Percentiles rank a stretch among this genome's conserved stretches.
Conservation (phyloP, 1,140 invertebrate species). For the Ips typographus region DNA sequence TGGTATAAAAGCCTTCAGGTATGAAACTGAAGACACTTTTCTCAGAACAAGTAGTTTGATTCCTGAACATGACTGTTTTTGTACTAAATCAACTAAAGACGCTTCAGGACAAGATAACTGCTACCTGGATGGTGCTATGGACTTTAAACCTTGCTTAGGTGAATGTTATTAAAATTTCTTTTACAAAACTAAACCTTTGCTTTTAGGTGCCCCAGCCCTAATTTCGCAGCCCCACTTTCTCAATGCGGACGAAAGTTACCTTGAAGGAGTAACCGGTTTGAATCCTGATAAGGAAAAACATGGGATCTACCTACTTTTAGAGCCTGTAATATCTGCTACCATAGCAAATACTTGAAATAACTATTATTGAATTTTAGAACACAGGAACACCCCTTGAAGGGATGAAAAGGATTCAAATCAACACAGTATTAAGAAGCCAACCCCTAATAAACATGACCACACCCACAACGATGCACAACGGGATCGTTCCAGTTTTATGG, state of each 20-base stretch:
- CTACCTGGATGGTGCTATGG: constrained; percentile 41
- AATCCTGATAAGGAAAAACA: constrained; percentile 37
- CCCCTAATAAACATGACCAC: constrained; percentile 2
- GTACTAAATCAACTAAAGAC: constrained; percentile 37
- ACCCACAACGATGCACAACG: constrained; percentile 29
- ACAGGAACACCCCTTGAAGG: constrained; percentile 42
- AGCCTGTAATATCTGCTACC: constrained; percentile 40
- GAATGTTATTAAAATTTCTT: constrained; percentile 14
- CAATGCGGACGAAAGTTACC: constrained; percentile 41
- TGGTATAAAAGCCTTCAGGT: constrained; percentile 39
- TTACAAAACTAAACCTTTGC: constrained; percentile 20
- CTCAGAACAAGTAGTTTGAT: constrained; percentile 22
- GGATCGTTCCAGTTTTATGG: constrained; percentile 42
- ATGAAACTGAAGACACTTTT: constrained; percentile 24
- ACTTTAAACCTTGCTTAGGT: constrained; percentile 44
- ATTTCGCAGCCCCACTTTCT: constrained; percentile 46
- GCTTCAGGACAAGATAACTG: constrained; percentile 36
- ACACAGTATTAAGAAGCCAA: constrained; percentile 36
- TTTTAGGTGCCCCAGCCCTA: constrained; percentile 41
- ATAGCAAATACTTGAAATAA: neutral
- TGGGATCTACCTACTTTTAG: constrained; percentile 37
- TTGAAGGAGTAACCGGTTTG: constrained; percentile 30
- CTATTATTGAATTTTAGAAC: constrained; percentile 35
- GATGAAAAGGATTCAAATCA: constrained; percentile 40
- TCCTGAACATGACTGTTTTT: constrained; percentile 42